Percentiles rank a stretch among this genome's conserved stretches.
phyloP scores from a whole-genome alignment of 1,140 invertebrate genomes.

The Hesperophylax magnus region DNA sequence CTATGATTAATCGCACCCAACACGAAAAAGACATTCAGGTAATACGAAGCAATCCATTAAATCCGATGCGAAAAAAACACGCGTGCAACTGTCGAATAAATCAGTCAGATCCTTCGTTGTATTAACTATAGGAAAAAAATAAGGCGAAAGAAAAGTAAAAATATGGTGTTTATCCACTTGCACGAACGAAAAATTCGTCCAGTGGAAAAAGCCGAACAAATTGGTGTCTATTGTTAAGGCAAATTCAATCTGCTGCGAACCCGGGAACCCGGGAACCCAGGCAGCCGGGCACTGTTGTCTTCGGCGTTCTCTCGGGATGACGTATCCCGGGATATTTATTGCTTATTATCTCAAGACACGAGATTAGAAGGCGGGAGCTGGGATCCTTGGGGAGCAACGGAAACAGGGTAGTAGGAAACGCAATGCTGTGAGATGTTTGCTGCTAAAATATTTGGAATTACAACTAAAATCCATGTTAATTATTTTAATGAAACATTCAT shows the following conservation, averaged over 20 bases:
- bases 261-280: slow-evolving; percentile 23
- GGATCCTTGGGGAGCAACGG: slow-evolving; percentile 11
- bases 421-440: no score
- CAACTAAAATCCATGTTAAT: no score
- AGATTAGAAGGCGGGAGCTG: slow-evolving; percentile 47
- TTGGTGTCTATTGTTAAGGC: slow-evolving; percentile 49
- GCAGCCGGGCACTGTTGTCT: slow-evolving; percentile 35
- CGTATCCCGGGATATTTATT: slow-evolving; percentile 47
- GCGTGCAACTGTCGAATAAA: slow-evolving; percentile 32
- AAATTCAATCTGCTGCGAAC: slow-evolving; percentile 52
- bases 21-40: slow-evolving; percentile 28
- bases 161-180: slow-evolving; percentile 5
- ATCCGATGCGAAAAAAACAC: slow-evolving; percentile 32
- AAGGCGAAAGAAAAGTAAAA: slow-evolving; percentile 5
- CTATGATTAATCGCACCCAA: slow-evolving; percentile 8
- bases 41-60: slow-evolving; percentile 31
- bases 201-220: slow-evolving; percentile 44
- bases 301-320: slow-evolving; percentile 52
- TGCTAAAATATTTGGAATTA: no score
- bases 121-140: neutral
- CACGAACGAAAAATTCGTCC: slow-evolving; percentile 38
- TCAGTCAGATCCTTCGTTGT: slow-evolving; percentile 15
- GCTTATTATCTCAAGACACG: slow-evolving; percentile 57
- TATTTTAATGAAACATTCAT: no score
- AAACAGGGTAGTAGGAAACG: no score